These are phyloP conservation scores for Drosophila triauraria DNA, from an alignment of 1,140 invertebrate species.

Conservation along the genomic window DNA sequence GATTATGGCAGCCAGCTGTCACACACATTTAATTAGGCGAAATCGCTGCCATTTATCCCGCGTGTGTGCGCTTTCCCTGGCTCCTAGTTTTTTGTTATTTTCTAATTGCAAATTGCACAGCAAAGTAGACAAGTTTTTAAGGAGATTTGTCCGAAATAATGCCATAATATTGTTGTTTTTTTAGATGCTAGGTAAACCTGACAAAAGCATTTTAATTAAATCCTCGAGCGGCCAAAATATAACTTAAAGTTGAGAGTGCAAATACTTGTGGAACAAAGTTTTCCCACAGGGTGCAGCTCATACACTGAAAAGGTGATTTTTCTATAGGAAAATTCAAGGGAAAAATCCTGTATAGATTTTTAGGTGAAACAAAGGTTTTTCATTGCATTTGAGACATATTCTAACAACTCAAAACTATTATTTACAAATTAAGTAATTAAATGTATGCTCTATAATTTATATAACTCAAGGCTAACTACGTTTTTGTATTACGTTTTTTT, in stretches of 20 bases:
- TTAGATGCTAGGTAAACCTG: no score
- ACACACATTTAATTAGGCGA: constrained; percentile 71
- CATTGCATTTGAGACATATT: no score
- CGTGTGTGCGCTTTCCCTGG: not conserved
- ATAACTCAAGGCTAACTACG: no score
- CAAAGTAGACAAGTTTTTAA: not conserved
- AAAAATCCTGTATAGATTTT: not conserved
- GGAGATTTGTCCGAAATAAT: not conserved
- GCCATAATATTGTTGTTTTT: no score
- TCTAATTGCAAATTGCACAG: constrained; percentile 43
- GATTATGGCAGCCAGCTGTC: constrained; percentile 61
- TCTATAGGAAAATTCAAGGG: no score
- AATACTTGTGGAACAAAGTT: constrained; percentile 21
- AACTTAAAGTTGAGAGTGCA: not conserved
- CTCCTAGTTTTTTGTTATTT: constrained; percentile 12
- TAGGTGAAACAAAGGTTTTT: no score
- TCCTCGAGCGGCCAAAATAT: not conserved
- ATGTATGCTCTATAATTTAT: no score
- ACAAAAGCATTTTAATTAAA: constrained; percentile 27
- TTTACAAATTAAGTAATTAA: no score
- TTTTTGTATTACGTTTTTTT: no score
- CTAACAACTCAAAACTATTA: no score
- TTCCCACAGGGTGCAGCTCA: not conserved
- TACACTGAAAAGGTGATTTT: not conserved
- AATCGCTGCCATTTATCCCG: constrained; percentile 53